A percentile compares a stretch with the other conserved stretches of the same genome.
Evolutionary conservation across 1,140 invertebrate genomes (phyloP).

Genomic region (Drosophila quadrilineata): DNA sequence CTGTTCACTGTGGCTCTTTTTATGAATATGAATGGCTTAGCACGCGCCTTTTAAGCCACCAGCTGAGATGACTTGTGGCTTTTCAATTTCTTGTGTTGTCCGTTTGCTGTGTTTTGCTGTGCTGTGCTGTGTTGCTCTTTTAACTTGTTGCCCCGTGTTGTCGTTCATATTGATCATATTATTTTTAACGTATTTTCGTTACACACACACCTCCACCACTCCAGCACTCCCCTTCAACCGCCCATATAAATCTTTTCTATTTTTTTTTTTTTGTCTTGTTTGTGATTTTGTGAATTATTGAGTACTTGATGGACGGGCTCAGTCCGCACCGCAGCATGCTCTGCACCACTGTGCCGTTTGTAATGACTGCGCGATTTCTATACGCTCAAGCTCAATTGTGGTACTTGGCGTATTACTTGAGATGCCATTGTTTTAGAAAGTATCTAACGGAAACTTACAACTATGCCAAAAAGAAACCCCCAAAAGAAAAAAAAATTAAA

Average conservation of each 20-base stretch:
- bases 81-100: slow-evolving; percentile 75
- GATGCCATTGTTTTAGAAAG: slow-evolving; percentile 66
- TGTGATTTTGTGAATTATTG: slow-evolving; percentile 69
- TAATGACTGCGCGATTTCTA: slow-evolving; percentile 68
- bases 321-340: slow-evolving; percentile 25
- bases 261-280: slow-evolving; percentile 10
- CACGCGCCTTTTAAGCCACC: slow-evolving; percentile 79
- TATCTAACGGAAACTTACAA: slow-evolving; percentile 55
- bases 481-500: no score
- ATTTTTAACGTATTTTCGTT: slow-evolving; percentile 46
- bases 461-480: no score
- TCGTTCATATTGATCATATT: slow-evolving; percentile 68
- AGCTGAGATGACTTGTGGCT: slow-evolving; percentile 79
- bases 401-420: slow-evolving; percentile 59
- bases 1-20: slow-evolving; percentile 50
- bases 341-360: no score
- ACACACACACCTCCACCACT: no score
- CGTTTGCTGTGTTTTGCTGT: no score
- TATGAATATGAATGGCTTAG: slow-evolving; percentile 80
- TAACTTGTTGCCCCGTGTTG: slow-evolving; percentile 57
- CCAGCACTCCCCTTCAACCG: no score
- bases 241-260: slow-evolving; percentile 24
- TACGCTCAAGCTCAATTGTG: slow-evolving; percentile 49
- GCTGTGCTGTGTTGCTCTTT: slow-evolving; percentile 51
- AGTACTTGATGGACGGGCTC: slow-evolving; percentile 59